Evolutionary conservation across 1,140 invertebrate genomes (phyloP), one percentile per base, ranked within the genome.

Genomic region (Habropoda laboriosa): DNA sequence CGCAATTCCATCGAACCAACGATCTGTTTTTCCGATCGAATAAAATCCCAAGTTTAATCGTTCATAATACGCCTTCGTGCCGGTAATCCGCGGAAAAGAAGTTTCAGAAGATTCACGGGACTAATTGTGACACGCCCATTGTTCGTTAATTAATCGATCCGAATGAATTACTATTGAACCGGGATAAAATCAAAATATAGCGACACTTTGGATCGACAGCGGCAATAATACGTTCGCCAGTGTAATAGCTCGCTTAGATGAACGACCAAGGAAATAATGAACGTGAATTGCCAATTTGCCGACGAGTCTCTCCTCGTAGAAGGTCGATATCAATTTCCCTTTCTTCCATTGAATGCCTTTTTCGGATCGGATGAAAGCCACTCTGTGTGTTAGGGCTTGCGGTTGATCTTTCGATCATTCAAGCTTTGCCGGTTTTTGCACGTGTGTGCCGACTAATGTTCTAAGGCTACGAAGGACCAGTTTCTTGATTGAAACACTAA

Each of bases 321-420:
- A 45, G 40, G 66, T 57, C 75, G 66, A 77, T 77, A 77, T 58
- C 66, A 70, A 77, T 70, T 77, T 77, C 55, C 73, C 66, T 75
- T 75, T 75, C 73, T 24, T 10, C 21, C 38, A 7, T 38, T 67
- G 47, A 55, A 66, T 24, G 38, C 3, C 53, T 38, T 53, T 77
- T 42, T 32, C 32, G 75, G 24, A 47, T 70, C 32, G 42, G 24
- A 49, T 30, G 38, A 77, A 77, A 47, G 40, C 18, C 24, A 1
- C 3, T 42, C 21, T n/a, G n/a, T n/a, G n/a, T n/a, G n/a, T n/a
- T n/a, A n/a, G n/a, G n/a, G n/a, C n/a, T n/a, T n/a, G n/a, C n/a
- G n/a, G n/a, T n/a, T n/a, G n/a, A n/a, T n/a, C n/a, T n/a, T n/a
- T n/a, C n/a, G n/a, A n/a, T n/a, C n/a, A n/a, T n/a, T n/a, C n/a